Conservation (phyloP, 2,113 vertebrate genomes). For the Mus spicilegus region DNA sequence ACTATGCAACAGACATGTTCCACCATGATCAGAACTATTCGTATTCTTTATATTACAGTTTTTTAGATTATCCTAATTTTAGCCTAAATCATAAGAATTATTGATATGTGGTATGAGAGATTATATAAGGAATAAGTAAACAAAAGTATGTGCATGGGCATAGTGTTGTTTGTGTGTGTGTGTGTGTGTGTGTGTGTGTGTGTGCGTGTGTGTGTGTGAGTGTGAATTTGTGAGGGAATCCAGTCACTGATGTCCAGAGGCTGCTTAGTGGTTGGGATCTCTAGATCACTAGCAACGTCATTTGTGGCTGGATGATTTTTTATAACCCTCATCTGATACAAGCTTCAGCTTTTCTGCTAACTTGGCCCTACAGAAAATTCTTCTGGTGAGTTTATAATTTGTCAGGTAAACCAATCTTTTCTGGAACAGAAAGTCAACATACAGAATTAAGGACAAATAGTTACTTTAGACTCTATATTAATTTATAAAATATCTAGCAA, state of each 20-base stretch:
- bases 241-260: neutral
- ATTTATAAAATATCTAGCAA: neutral
- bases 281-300: neutral
- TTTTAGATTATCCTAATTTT: neutral
- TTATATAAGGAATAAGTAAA: neutral
- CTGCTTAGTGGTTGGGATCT: neutral
- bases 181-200: neutral
- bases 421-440: neutral
- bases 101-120: neutral
- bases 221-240: neutral
- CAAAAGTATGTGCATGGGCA: neutral
- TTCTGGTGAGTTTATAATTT: neutral
- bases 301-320: neutral
- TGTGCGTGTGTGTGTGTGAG: neutral
- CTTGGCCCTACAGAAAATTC: neutral
- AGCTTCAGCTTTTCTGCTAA: neutral
- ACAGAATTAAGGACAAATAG: neutral
- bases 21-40: neutral
- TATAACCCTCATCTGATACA: neutral
- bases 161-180: too few relatives aligned
- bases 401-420: neutral
- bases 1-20: neutral
- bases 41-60: neutral
- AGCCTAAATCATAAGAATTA: neutral
- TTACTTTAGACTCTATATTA: neutral